Evolutionary conservation across 2,888 invertebrate species (phyloP), one percentile per base, ranked within the genome.

Genomic region (Epistrophe grossulariae): DNA sequence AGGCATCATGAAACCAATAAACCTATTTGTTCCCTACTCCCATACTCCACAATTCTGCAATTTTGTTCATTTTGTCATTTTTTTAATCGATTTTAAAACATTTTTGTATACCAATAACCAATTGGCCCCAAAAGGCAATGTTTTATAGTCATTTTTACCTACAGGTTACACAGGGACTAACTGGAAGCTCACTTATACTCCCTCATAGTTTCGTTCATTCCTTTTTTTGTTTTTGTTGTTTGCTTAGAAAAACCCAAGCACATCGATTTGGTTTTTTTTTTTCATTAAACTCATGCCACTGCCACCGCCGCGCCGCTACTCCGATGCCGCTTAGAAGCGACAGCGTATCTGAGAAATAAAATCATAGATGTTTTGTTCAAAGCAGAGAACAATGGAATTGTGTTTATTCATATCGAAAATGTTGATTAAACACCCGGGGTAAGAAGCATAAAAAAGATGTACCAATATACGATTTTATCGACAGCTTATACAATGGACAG

Each of bases 371-470:
- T 70, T 62, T n/a, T 60, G 62, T 62, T 70, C 70, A 28, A 40
- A 70, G 40, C 24, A 55, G 40, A 55, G 40, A 70, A 70, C 52
- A 68, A 57, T 55, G 55, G 73, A 71, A 59, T 64, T 57, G 72
- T 70, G 80, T 73, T 77, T 80, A 80, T 76, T 59, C 76, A 77
- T 80, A 68, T 78, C 52, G 70, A 70, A 78, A 79, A 85, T 78
- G 78, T 78, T 85, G 84, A 85, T 85, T 81, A 81, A 85, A 73
- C 78, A 74, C 79, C 38, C 62, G 73, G 59, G 74, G 78, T 52
- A 59, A 64, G 68, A 59, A 79, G 66, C 68, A 80, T 77, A 76
- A 80, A 84, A 80, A 52, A 48, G 40, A 70, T 60, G 19, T 45
- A 83, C 40, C 59, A 72, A 35, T 50, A 28, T 72, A 50, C 50